Conservation (phyloP, 1,140 invertebrate genomes). For the Latrodectus geometricus region DNA sequence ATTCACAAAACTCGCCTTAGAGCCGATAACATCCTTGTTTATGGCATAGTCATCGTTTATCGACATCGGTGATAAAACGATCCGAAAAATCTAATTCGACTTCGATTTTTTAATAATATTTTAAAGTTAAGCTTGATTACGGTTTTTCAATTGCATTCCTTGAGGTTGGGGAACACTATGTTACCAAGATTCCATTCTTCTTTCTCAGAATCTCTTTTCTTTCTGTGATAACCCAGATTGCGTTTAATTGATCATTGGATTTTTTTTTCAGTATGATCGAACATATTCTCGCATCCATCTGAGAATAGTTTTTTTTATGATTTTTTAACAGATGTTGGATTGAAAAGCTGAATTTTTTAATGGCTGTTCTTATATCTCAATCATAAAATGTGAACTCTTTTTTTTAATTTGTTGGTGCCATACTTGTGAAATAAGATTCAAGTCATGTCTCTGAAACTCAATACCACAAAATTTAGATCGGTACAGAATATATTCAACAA, state of each 20-base stretch:
- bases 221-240: not conserved
- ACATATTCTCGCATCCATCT: no score
- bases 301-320: no score
- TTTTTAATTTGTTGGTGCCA: no score
- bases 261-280: not conserved
- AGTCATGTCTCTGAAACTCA: no score
- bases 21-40: slow-evolving; percentile 59
- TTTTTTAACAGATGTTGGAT: no score
- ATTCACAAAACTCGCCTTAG: slow-evolving; percentile 48
- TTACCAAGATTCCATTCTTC: no score
- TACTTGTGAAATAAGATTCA: no score
- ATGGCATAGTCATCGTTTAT: slow-evolving; percentile 55
- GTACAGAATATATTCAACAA: no score
- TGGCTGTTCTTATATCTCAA: no score
- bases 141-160: slow-evolving; percentile 11
- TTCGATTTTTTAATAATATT: slow-evolving; percentile 59
- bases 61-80: slow-evolving; percentile 58
- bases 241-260: slow-evolving; percentile 17
- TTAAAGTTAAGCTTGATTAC: slow-evolving; percentile 42
- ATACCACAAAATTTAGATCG: no score
- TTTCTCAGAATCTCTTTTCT: not conserved
- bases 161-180: slow-evolving; percentile 3
- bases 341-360: no score
- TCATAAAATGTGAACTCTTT: no score
- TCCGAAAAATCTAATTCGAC: slow-evolving; percentile 56